These are phyloP conservation scores for Nomada hirtipes DNA, from an alignment of 2,888 invertebrate genomes.

Conservation along the genomic window DNA sequence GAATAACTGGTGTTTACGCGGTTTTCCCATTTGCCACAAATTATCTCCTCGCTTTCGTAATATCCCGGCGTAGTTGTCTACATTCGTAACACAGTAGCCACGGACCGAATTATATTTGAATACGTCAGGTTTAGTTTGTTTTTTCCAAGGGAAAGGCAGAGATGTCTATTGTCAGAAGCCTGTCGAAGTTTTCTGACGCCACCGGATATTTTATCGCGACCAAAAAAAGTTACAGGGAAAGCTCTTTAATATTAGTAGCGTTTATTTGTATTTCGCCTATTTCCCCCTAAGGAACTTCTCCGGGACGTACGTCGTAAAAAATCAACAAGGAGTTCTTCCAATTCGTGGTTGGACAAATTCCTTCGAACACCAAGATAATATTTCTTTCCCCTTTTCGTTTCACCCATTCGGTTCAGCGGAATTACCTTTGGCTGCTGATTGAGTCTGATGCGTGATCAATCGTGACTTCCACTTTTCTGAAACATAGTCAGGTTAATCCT, in stretches of 20 bases:
- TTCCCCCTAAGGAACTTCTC: constrained; percentile 5
- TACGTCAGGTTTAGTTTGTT: neutral
- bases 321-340: neutral
- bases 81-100: constrained; percentile 8
- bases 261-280: constrained; percentile 6
- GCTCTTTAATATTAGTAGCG: neutral
- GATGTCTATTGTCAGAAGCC: neutral
- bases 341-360: constrained; percentile 14
- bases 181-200: neutral
- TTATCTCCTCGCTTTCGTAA: constrained; percentile 3
- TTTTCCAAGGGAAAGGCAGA: neutral
- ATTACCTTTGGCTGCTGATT: constrained; percentile 75
- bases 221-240: no score
- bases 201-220: no score
- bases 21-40: constrained; percentile 3
- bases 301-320: neutral
- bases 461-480: constrained; percentile 67
- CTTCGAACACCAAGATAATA: constrained; percentile 7
- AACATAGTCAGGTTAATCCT: constrained; percentile 47
- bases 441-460: constrained; percentile 65
- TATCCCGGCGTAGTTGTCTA: neutral
- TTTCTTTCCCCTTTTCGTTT: neutral
- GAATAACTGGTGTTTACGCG: neutral
- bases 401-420: no score
- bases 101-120: constrained; percentile 4